Base-by-base conservation (phyloP, 2,888 invertebrate species). In the Venusia cambrica region DNA sequence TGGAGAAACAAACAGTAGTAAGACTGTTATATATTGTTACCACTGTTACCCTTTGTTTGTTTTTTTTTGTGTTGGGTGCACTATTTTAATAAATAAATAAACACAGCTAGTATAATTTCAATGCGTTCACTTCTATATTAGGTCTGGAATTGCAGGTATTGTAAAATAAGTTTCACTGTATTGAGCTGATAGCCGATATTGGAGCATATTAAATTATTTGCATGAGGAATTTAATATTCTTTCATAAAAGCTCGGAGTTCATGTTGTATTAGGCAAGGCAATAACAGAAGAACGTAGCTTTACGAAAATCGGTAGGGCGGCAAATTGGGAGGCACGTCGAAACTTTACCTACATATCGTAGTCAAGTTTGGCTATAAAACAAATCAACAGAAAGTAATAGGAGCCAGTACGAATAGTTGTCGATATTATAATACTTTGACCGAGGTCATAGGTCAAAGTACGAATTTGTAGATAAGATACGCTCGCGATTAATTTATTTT, bases 241-340 rank as follows among this genome's bases (percentile, higher is more conserved):
- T 19, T 31, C 18, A 30, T 38, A 33, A 22, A 33, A 42, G 32
- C 24, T 33, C 19, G 15, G 9, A 27, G 38, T 38, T 38, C 30
- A 24, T 31, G 26, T 35, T 30, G 31, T 39, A 39, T 29, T 29
- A 45, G 45, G 40, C 41, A 38, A 21, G 26, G 37, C 26, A 52
- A 48, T 49, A 51, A 47, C 24, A 41, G 47, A 38, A 38, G 30
- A 44, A 40, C 38, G 36, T 48, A 33, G n/a, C n/a, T n/a, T n/a
- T 53, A 52, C 47, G 48, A 52, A 51, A 51, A 17, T 40, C 57
- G 50, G 42, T 46, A 61, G 62, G 49, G 57, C 60, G 58, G 53
- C 32, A 67, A 68, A 70, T 69, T 68, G 65, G 56, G 58, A 53
- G 52, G 51, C 51, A 48, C 46, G 44, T 42, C 36, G 38, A 47